Evolutionary conservation across 2,888 invertebrate species (phyloP).

Genomic region (Acrocyrtus sp.): DNA sequence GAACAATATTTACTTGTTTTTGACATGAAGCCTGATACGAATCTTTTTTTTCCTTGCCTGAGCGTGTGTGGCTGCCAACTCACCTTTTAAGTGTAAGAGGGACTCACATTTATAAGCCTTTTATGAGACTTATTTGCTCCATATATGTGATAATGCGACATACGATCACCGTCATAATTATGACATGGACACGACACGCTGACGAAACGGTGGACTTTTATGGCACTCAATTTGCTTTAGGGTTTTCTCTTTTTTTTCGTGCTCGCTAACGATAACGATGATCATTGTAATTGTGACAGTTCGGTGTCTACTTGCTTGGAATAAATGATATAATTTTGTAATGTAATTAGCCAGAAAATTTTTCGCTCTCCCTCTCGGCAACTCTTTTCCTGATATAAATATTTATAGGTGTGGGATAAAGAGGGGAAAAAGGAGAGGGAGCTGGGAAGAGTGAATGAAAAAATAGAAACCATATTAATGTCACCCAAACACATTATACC

Average conservation of each 20-base stretch:
- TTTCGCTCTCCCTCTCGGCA: background rate
- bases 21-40: constrained; percentile 1
- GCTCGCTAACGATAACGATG: too few species aligned
- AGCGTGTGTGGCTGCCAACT: background rate
- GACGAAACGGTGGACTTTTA: too few species aligned
- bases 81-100: too few species aligned
- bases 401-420: background rate
- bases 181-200: constrained; percentile 23
- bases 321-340: constrained; percentile 33
- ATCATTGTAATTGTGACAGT: too few species aligned
- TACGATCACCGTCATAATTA: too few species aligned
- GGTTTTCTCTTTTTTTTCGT: too few species aligned
- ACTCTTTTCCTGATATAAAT: background rate
- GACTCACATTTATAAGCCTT: too few species aligned
- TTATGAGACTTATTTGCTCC: too few species aligned
- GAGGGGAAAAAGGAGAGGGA: background rate
- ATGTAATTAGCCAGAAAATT: constrained; percentile 37
- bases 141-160: too few species aligned
- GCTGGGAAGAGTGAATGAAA: constrained; percentile 17
- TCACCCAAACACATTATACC: too few species aligned
- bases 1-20: constrained; percentile 4
- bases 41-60: constrained; percentile 12
- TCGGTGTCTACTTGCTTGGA: constrained; percentile 16
- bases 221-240: constrained; percentile 17
- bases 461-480: constrained; percentile 24